Conservation (phyloP, 2,797 vertebrate genomes). For the Apodemus agrarius region DNA sequence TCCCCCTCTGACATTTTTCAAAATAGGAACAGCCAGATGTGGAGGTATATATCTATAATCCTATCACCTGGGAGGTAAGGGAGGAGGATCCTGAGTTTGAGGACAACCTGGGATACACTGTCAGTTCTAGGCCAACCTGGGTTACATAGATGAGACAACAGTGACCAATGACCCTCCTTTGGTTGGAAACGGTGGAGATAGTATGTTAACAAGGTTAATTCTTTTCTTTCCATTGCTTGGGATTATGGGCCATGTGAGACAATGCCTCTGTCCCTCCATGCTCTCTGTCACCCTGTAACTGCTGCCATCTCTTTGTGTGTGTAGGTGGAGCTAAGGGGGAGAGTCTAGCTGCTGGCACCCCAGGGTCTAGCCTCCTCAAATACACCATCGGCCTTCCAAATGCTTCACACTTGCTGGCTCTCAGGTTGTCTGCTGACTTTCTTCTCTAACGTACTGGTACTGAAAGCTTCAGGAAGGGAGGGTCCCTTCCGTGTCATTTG, state of each 20-base stretch:
- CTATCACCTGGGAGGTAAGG: neutral
- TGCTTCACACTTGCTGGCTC: neutral
- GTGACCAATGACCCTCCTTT: neutral
- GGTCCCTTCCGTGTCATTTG: neutral
- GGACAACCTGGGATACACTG: neutral
- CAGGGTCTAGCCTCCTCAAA: neutral
- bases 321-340: neutral
- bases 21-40: neutral
- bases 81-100: neutral
- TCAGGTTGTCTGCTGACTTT: neutral
- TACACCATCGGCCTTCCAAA: neutral
- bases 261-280: neutral
- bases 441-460: neutral
- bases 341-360: neutral
- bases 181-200: neutral
- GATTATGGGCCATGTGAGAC: neutral
- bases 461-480: neutral
- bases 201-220: neutral
- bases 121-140: neutral
- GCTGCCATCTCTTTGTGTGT: neutral
- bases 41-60: neutral
- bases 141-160: neutral
- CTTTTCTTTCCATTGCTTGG: neutral
- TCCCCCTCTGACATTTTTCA: neutral
- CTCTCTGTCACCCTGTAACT: neutral